Evolutionary conservation across 2,888 invertebrate genomes (phyloP).

Genomic region (Sesia bembeciformis): DNA sequence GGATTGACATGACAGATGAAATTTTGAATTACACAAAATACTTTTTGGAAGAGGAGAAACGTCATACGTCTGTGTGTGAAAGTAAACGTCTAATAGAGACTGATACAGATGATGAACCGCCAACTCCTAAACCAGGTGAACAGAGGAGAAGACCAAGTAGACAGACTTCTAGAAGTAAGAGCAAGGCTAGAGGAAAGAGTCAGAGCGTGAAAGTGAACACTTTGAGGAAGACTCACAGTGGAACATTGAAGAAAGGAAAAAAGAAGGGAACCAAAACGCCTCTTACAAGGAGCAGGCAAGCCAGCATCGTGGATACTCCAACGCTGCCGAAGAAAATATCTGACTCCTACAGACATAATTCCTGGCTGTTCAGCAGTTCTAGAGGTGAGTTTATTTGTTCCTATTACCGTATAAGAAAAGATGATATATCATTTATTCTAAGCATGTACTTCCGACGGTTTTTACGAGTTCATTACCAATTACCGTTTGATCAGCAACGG

Average conservation of each 20-base stretch:
- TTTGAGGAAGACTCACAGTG: conserved; percentile 59
- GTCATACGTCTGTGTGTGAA: conserved; percentile 33
- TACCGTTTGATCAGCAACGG: no score
- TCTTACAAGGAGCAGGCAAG: conserved; percentile 49
- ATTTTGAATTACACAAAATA: conserved; percentile 49
- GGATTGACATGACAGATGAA: conserved; percentile 39
- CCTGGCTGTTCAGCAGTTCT: conserved; percentile 57
- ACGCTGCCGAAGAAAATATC: conserved; percentile 52
- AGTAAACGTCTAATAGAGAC: conserved; percentile 41
- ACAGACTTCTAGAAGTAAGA: conserved; percentile 64
- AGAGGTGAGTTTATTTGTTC: conserved; percentile 36
- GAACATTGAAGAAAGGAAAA: conserved; percentile 59
- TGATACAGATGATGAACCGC: conserved; percentile 45
- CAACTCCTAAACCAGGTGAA: conserved; percentile 46
- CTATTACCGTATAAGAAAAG: neutral
- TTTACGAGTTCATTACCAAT: neutral
- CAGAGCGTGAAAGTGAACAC: conserved; percentile 62
- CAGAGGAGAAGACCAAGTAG: conserved; percentile 58
- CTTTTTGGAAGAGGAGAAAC: conserved; percentile 59
- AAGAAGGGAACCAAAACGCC: conserved; percentile 55
- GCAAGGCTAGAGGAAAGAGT: conserved; percentile 62
- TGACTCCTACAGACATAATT: conserved; percentile 47
- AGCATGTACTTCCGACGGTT: neutral
- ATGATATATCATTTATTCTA: neutral
- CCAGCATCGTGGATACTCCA: conserved; percentile 55